Base-by-base conservation (phyloP, 2,888 invertebrate genomes). In the Autographa gamma region DNA sequence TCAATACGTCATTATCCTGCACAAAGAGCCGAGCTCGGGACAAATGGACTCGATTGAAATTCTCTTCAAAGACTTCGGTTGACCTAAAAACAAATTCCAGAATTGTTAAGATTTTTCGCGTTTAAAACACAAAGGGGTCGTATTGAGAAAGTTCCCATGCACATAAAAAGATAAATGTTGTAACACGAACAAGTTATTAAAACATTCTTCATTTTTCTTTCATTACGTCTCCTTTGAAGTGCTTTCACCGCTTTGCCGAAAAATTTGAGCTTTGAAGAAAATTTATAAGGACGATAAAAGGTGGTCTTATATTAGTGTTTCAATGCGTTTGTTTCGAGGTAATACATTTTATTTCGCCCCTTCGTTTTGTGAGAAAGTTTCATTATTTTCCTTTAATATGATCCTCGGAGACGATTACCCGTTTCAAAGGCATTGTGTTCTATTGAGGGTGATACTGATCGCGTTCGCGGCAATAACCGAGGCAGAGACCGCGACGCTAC, bases 371-470 rank as follows among this genome's bases (percentile, higher is more conserved):
- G 83, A 80, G 78, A 75, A 81, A 85, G 77, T 86, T 87, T 86
- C 84, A 85, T 88, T 87, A 88, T 88, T 87, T 88, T 85, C 82
- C 79, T 85, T 81, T 86, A 84, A 88, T 86, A 86, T 85, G 84
- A 89, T 88, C 82, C 81, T 74, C 60, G 59, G 81, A 85, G 83
- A 74, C 85, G 81, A 89, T 90, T 86, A 86, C 82, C 75, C 81
- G 68, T 73, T 77, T 77, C 79, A 79, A 81, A 81, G 76, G 79
- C 81, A 88, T 88, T 90, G 88, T 90, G 76, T 78, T 85, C 80
- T 84, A 84, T 83, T 79, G 81, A 83, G 80, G 79, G 78, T 79
- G 85, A 87, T 85, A 82, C 71, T 77, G 83, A 88, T 89, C 85
- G 80, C 82, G 74, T 85, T 84, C 79, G 71, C 73, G 82, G 75